These are phyloP conservation scores for Eilema griseolum DNA, from an alignment of 2,888 invertebrate species.

Conservation along the genomic window DNA sequence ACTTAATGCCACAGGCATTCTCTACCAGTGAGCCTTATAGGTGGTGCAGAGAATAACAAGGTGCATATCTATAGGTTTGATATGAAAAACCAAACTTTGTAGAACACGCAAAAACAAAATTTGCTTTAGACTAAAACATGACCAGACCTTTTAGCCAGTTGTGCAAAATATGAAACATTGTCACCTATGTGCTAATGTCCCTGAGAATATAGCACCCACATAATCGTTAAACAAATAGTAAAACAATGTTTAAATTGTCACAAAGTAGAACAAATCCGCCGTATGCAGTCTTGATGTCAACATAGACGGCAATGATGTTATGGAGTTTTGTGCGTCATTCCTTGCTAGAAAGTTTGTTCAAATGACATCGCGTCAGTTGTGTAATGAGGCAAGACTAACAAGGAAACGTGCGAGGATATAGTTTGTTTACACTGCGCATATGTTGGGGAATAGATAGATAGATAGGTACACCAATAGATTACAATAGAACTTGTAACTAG, in stretches of 20 bases:
- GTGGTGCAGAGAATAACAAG: too few species aligned
- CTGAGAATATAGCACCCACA: slow-evolving; percentile 8
- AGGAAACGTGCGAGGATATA: slow-evolving; percentile 14
- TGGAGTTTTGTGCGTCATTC: slow-evolving; percentile 15
- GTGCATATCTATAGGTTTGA: too few species aligned
- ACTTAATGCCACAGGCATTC: too few species aligned
- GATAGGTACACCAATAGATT: too few species aligned
- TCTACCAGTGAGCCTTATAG: too few species aligned
- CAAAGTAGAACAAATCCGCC: background rate
- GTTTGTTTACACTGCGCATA: slow-evolving; percentile 13
- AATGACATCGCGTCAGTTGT: slow-evolving; percentile 17
- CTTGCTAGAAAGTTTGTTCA: slow-evolving; percentile 17
- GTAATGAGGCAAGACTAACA: slow-evolving; percentile 12
- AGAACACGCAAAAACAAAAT: too few species aligned
- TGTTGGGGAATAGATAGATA: too few species aligned
- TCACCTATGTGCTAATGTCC: background rate
- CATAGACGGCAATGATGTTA: slow-evolving; percentile 12
- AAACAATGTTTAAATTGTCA: slow-evolving; percentile 13
- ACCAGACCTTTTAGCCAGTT: background rate
- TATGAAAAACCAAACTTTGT: too few species aligned
- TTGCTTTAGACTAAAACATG: too few species aligned
- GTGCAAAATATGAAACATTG: background rate
- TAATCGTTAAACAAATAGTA: background rate
- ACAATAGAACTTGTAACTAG: too few species aligned
- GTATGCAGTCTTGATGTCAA: slow-evolving; percentile 2